Base-by-base conservation (phyloP, 2,113 vertebrate species). In the Talpa occidentalis region DNA sequence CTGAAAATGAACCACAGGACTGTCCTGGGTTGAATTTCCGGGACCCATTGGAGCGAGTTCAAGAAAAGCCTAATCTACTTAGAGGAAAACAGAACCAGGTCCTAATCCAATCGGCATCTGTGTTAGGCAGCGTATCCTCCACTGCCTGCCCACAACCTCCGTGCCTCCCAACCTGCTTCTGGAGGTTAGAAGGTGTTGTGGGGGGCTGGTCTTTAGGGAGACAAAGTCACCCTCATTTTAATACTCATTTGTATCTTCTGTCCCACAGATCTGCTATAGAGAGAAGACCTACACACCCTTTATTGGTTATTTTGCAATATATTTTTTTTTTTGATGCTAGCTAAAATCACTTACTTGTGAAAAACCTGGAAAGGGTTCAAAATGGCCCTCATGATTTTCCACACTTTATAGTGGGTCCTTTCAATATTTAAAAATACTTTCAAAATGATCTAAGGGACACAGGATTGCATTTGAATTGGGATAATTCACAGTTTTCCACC, bases 81-180 rank as follows among this genome's bases (percentile, higher is more conserved):
- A 97, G 95, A 95, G 95, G 83, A 76, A 97, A 97, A 76, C 97
- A 97, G 97, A 97, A 73, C 88, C 92, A 89, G 64, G 15, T 56
- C 40, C 88, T 97, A 97, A 97, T 97, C 69, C 96, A 95, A 97
- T 97, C 88, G 95, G 62, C 42, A 10, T 90, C 84, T 35, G 79
- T 3, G 1, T 28, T 7, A 66, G 42, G 70, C 94, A 70, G 59
- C 60, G 2, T 85, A 32, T 6, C 54, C 92, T 73, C 85, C 21
- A 5, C 22, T 44, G 32, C 59, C 91, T 73, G 76, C 49, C 14
- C 12, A 28, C 91, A 92, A 76, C 94, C 90, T 85, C 42, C 0
- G 66, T 60, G 81, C 37, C 74, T 88, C 85, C 35, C 6, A 47
- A 86, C 47, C 54, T 82, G 47, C 12, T 2, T 47, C 49, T 32